A percentile compares a stretch with the other conserved stretches of the same genome.
Conservation (phyloP, 2,888 invertebrate genomes). For the Tiliacea citrago region DNA sequence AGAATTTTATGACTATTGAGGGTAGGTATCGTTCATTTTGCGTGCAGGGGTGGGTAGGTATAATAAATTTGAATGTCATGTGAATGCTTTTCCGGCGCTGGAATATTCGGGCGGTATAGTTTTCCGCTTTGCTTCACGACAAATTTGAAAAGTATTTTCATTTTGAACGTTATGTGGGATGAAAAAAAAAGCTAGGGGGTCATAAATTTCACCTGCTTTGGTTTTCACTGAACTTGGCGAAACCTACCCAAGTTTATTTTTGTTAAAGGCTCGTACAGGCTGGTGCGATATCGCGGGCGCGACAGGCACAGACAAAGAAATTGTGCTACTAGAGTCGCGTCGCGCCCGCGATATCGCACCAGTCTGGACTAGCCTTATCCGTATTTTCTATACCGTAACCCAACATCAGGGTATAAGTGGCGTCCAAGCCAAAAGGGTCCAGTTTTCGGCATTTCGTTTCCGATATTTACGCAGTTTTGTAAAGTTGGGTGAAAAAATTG, state of each 20-base stretch:
- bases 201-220: slow-evolving; percentile 11
- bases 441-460: no score
- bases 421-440: no score
- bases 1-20: slow-evolving; percentile 44
- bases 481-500: no score
- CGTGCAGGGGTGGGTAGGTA: slow-evolving; percentile 12
- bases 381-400: no score
- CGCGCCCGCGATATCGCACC: no score
- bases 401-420: no score
- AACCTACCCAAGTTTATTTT: slow-evolving; percentile 1
- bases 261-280: no score
- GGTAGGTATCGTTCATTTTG: slow-evolving; percentile 25
- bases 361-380: no score
- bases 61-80: slow-evolving; percentile 27
- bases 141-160: slow-evolving; percentile 31
- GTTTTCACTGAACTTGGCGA: background rate
- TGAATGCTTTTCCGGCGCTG: slow-evolving; percentile 19
- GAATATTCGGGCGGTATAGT: slow-evolving; percentile 11
- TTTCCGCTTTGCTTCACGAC: slow-evolving; percentile 12
- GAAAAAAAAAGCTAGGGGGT: background rate
- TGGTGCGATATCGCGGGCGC: no score
- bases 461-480: no score
- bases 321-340: no score
- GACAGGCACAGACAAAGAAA: no score
- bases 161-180: background rate